These are phyloP conservation scores for Ictalurus furcatus DNA, from an alignment of 2,113 vertebrate species.

Conservation along the genomic window DNA sequence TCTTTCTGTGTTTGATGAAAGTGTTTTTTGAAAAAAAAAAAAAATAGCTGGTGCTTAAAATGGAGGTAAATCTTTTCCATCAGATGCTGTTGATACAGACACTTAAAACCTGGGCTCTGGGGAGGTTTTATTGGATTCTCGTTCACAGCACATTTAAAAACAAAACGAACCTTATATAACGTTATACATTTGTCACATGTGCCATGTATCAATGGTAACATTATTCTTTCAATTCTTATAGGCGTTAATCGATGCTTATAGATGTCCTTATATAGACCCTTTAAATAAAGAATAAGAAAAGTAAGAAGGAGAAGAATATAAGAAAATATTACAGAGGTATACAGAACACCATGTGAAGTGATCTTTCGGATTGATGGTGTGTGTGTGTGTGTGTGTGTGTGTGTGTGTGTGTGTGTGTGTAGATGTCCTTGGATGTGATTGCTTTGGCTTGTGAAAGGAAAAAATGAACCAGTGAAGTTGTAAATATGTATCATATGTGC, in stretches of 20 bases:
- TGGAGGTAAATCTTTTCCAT: background rate
- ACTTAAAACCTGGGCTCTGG: background rate
- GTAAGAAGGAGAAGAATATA: slow-evolving; percentile 18
- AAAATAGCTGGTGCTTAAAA: background rate
- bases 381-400: slow-evolving; percentile 37
- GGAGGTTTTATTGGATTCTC: background rate
- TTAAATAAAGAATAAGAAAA: slow-evolving; percentile 26
- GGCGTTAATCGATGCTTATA: background rate
- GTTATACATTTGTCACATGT: background rate
- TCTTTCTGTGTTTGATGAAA: background rate
- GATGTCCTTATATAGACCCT: background rate
- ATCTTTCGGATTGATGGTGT: slow-evolving; percentile 44
- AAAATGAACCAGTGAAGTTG: slow-evolving; percentile 58
- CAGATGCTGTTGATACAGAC: background rate
- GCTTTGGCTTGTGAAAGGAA: slow-evolving; percentile 52
- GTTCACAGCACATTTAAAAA: background rate
- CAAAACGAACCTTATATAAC: background rate
- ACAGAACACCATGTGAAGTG: slow-evolving; percentile 54
- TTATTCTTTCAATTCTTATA: background rate
- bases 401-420: slow-evolving; percentile 45
- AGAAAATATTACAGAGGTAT: slow-evolving; percentile 24
- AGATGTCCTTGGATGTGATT: slow-evolving; percentile 54
- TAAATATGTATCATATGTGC: slow-evolving; percentile 72
- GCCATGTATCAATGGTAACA: background rate
- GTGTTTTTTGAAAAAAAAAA: background rate